Conservation (phyloP, 2,113 vertebrate genomes). For the Scartelaos histophorus region DNA sequence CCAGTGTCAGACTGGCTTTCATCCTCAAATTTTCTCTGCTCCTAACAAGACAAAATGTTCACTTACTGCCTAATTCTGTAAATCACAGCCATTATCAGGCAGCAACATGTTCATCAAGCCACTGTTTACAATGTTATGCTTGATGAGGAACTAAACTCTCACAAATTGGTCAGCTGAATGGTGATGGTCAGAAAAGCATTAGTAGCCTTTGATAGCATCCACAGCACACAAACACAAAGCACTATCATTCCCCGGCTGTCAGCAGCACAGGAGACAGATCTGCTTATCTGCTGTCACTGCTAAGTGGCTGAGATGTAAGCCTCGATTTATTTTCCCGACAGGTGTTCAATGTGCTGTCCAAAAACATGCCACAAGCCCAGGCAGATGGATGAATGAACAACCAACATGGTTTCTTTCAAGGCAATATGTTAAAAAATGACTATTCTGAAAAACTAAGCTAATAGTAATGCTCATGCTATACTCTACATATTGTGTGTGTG, state of each 20-base stretch:
- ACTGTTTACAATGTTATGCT: background rate
- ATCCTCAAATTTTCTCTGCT: background rate
- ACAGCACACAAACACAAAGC: background rate
- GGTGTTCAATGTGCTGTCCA: constrained; percentile 13
- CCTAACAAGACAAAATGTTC: background rate
- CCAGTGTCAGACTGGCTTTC: background rate
- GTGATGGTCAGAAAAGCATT: constrained; percentile 17
- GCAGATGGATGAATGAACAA: background rate
- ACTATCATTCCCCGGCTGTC: constrained; percentile 10
- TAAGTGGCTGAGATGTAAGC: constrained; percentile 40
- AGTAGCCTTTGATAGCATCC: constrained; percentile 14
- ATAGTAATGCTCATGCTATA: background rate
- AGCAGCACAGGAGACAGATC: constrained; percentile 38
- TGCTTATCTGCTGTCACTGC: constrained; percentile 32
- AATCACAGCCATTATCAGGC: background rate
- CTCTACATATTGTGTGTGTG: constrained; percentile 4
- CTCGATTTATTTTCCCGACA: constrained; percentile 40
- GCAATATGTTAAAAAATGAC: constrained; percentile 4
- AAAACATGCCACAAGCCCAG: constrained; percentile 7
- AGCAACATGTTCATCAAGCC: background rate
- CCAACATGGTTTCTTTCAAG: constrained; percentile 9
- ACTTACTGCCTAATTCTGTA: background rate
- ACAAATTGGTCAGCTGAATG: background rate
- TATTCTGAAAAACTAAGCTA: constrained; percentile 11
- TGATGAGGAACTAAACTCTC: background rate